These are phyloP conservation scores for Buathra laborator DNA, from an alignment of 2,888 invertebrate genomes.

Conservation along the genomic window DNA sequence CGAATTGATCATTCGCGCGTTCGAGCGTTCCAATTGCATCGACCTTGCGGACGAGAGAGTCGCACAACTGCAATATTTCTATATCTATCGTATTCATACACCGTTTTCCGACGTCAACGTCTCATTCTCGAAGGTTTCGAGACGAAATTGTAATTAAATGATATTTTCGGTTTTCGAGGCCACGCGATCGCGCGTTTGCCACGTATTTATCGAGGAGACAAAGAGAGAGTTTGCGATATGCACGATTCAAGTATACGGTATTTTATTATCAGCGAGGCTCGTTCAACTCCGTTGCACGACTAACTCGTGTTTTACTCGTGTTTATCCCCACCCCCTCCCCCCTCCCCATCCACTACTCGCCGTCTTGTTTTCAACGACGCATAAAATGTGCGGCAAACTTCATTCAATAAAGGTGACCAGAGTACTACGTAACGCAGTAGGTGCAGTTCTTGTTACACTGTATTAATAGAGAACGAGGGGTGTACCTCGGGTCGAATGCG, in stretches of 20 bases:
- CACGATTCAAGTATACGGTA: background rate
- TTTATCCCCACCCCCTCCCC: background rate
- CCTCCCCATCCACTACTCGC: background rate
- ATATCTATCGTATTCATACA: background rate
- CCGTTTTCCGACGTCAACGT: conserved; percentile 15
- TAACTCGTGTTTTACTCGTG: background rate
- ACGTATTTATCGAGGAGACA: background rate
- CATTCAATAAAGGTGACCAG: conserved; percentile 45
- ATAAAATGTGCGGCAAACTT: conserved; percentile 46
- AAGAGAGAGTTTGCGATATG: background rate
- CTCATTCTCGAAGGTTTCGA: conserved; percentile 6
- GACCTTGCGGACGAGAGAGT: conserved; percentile 36
- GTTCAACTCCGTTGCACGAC: conserved; percentile 45
- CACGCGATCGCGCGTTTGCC: conserved; percentile 2
- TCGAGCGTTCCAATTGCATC: conserved; percentile 47
- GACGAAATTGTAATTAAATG: conserved; percentile 18
- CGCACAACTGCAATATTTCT: background rate
- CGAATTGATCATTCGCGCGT: conserved; percentile 38
- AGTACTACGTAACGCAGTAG: conserved; percentile 20
- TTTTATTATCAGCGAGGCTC: conserved; percentile 24
- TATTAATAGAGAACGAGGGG: conserved; percentile 50
- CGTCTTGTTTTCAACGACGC: conserved; percentile 43
- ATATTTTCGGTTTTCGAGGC: conserved; percentile 30
- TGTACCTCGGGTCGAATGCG: conserved; percentile 10
- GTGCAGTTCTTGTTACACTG: conserved; percentile 1